These are phyloP conservation scores for Agonopterix arenella DNA, from an alignment of 2,888 invertebrate genomes.

Conservation along the genomic window DNA sequence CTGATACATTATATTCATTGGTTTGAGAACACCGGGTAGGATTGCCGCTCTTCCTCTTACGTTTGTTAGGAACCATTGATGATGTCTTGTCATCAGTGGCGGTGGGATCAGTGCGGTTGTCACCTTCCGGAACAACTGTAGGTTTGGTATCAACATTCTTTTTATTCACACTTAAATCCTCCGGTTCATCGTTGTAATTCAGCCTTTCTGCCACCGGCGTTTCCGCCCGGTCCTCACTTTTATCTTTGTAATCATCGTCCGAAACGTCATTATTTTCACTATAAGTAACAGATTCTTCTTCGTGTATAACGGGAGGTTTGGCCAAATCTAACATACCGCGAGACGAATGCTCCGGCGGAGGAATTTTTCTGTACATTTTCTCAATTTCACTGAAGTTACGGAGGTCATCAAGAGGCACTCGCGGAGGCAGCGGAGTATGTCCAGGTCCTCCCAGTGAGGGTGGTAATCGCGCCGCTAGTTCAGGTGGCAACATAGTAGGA, in stretches of 20 bases:
- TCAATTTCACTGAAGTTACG: slow-evolving; percentile 74
- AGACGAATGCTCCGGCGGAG: slow-evolving; percentile 46
- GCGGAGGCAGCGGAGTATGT: slow-evolving; percentile 71
- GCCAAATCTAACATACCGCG: slow-evolving; percentile 54
- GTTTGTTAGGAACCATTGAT: slow-evolving; percentile 77
- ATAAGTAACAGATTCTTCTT: slow-evolving; percentile 53
- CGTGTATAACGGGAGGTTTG: slow-evolving; percentile 35
- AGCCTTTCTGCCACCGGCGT: slow-evolving; percentile 48
- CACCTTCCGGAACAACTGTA: slow-evolving; percentile 45
- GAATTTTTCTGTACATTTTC: slow-evolving; percentile 69
- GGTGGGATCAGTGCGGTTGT: slow-evolving; percentile 47
- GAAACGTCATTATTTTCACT: slow-evolving; percentile 58
- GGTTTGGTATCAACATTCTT: slow-evolving; percentile 79
- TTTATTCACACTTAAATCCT: slow-evolving; percentile 82
- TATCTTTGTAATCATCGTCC: slow-evolving; percentile 50
- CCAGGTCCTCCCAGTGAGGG: slow-evolving; percentile 42
- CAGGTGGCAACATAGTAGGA: slow-evolving; percentile 80
- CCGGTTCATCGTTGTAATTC: slow-evolving; percentile 77
- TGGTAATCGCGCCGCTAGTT: slow-evolving; percentile 64
- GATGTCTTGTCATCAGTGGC: slow-evolving; percentile 63
- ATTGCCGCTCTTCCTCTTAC: slow-evolving; percentile 89
- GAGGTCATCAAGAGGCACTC: slow-evolving; percentile 65
- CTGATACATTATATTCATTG: slow-evolving; percentile 66
- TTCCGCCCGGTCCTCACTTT: slow-evolving; percentile 31
- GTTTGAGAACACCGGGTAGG: slow-evolving; percentile 84